Evolutionary conservation across 2,888 invertebrate genomes (phyloP).

Genomic region (Arrhopalites spinosus): DNA sequence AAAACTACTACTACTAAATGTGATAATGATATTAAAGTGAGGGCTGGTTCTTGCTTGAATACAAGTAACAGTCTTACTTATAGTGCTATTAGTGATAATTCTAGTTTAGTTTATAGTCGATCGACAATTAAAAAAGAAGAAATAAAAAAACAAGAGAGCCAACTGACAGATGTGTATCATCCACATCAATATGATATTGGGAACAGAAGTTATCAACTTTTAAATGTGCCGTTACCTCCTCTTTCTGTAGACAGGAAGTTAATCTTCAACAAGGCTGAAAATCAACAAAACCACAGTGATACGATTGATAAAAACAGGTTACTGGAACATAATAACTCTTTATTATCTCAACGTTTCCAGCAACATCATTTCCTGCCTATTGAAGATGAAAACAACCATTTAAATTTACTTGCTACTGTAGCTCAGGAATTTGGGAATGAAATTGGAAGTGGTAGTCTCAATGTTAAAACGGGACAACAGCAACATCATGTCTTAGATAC

Average conservation of each 20-base stretch:
- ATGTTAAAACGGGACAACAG: neutral
- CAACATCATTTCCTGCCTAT: conserved; percentile 18
- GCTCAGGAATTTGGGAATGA: conserved; percentile 54
- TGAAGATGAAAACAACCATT: conserved; percentile 45
- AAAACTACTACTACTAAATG: conserved; percentile 22
- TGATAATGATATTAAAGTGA: conserved; percentile 38
- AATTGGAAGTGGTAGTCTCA: conserved; percentile 29
- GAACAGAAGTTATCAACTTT: conserved; percentile 29
- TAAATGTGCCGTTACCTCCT: conserved; percentile 24
- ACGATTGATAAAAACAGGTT: neutral
- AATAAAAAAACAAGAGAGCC: neutral
- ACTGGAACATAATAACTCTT: neutral
- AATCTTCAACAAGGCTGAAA: conserved; percentile 12
- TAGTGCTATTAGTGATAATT: conserved; percentile 16
- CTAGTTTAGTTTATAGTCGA: conserved; percentile 18
- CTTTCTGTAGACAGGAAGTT: conserved; percentile 26
- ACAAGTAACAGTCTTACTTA: conserved; percentile 5
- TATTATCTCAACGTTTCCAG: conserved; percentile 15
- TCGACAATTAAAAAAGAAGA: neutral
- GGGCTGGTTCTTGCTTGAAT: neutral
- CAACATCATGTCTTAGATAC: conserved; percentile 1
- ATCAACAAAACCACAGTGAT: neutral
- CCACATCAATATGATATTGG: neutral
- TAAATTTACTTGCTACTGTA: conserved; percentile 54
- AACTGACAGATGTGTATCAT: neutral